A percentile compares a stretch with the other conserved stretches of the same genome.
phyloP scores from a whole-genome alignment of 2,888 invertebrate genomes.

The Erynnis tages region DNA sequence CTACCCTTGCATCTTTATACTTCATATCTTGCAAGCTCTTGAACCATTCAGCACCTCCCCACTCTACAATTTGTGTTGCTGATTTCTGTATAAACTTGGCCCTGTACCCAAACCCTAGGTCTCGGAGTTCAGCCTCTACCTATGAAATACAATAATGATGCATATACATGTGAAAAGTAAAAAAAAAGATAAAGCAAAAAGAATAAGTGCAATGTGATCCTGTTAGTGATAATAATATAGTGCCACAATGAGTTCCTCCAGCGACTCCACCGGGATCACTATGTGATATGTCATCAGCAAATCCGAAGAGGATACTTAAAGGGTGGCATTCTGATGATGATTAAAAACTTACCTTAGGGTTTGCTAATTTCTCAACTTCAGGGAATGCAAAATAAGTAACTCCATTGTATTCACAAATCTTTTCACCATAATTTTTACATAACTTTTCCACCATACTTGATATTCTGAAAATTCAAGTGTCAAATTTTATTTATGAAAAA shows the following conservation, averaged over 20 bases:
- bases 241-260: too few species aligned
- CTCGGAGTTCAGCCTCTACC: constrained; percentile 87
- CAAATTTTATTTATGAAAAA: not conserved
- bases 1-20: constrained; percentile 87
- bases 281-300: too few species aligned
- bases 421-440: constrained; percentile 89
- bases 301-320: too few species aligned
- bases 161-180: not conserved
- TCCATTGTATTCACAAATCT: constrained; percentile 85
- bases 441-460: constrained; percentile 95
- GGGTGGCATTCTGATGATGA: not conserved
- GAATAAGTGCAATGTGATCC: too few species aligned
- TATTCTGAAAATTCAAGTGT: constrained; percentile 82
- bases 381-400: constrained; percentile 90
- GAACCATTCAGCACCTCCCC: constrained; percentile 89
- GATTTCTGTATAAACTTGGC: constrained; percentile 92
- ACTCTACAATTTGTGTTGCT: constrained; percentile 84
- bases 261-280: too few species aligned
- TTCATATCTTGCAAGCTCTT: constrained; percentile 83
- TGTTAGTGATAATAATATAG: too few species aligned
- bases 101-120: constrained; percentile 92
- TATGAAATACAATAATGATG: constrained; percentile 36
- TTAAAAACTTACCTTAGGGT: constrained; percentile 53
- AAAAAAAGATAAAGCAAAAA: not conserved
- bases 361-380: constrained; percentile 82